Evolutionary conservation across 2,888 invertebrate species (phyloP).

Genomic region (Silvanus unidentatus): DNA sequence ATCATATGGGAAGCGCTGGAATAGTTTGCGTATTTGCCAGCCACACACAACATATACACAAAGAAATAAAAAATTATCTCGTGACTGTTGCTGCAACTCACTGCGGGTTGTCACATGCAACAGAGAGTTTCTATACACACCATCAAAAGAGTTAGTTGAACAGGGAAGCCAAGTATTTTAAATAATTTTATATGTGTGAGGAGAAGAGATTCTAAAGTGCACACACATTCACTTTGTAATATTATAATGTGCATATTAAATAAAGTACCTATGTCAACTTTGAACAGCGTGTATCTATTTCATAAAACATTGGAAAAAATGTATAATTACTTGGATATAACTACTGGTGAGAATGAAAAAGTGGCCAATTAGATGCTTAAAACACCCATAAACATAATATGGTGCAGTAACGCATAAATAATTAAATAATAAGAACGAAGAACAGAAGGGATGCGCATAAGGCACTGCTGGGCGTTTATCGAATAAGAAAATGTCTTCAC

Average conservation of each 20-base stretch:
- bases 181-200: slow-evolving; percentile 23
- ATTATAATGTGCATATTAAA: no score
- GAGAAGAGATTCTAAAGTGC: slow-evolving; percentile 21
- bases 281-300: no score
- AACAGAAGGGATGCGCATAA: no score
- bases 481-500: slow-evolving; percentile 2
- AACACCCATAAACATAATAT: no score
- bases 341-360: no score
- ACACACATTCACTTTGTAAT: slow-evolving; percentile 9
- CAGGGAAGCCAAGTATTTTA: slow-evolving; percentile 31
- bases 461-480: background rate
- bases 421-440: no score
- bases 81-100: slow-evolving; percentile 29
- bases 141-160: slow-evolving; percentile 27
- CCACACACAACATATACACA: background rate
- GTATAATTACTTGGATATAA: no score
- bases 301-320: no score
- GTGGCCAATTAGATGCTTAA: no score
- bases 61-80: slow-evolving; percentile 29
- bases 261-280: no score
- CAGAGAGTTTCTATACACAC: no score
- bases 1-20: slow-evolving; percentile 30
- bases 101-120: slow-evolving; percentile 24
- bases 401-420: no score
- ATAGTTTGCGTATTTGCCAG: slow-evolving; percentile 32